A percentile compares a stretch with the other conserved stretches of the same genome.
Evolutionary conservation across 92 coral and sea anemone genomes (phyloP).

Genomic region (Diadumene lineata): DNA sequence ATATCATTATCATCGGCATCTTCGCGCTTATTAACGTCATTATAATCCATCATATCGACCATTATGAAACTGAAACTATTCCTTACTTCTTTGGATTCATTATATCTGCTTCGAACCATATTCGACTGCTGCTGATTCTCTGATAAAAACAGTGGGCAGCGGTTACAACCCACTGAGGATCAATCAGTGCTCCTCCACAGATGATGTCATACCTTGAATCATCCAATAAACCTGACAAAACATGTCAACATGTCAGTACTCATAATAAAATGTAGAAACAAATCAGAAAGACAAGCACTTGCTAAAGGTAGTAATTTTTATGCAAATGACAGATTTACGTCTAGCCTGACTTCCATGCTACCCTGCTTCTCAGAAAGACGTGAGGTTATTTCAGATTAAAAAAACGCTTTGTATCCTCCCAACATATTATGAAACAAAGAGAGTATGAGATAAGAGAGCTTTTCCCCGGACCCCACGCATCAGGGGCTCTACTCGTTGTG

Average conservation of each 20-base stretch:
- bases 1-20: not conserved
- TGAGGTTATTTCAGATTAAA: too few relatives aligned
- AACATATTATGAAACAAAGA: too few relatives aligned
- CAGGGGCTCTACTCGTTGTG: too few relatives aligned
- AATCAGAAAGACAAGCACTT: not conserved
- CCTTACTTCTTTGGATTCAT: not conserved
- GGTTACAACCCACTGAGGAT: conserved; percentile 7
- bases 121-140: not conserved
- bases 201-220: not conserved
- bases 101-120: conserved; percentile 1
- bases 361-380: too few relatives aligned
- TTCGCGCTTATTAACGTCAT: not conserved
- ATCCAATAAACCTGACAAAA: not conserved
- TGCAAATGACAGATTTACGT: too few relatives aligned
- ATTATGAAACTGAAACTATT: conserved; percentile 10
- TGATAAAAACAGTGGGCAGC: conserved; percentile 18
- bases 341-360: too few relatives aligned
- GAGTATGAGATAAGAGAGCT: too few relatives aligned
- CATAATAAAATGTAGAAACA: too few relatives aligned
- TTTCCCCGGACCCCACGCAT: too few relatives aligned
- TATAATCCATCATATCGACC: not conserved
- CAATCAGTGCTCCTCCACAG: conserved; percentile 12
- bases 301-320: not conserved
- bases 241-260: too few relatives aligned
- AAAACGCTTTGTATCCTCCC: too few relatives aligned